phyloP scores from a whole-genome alignment of 2,113 vertebrate species.

The Haliaeetus leucogaster region DNA sequence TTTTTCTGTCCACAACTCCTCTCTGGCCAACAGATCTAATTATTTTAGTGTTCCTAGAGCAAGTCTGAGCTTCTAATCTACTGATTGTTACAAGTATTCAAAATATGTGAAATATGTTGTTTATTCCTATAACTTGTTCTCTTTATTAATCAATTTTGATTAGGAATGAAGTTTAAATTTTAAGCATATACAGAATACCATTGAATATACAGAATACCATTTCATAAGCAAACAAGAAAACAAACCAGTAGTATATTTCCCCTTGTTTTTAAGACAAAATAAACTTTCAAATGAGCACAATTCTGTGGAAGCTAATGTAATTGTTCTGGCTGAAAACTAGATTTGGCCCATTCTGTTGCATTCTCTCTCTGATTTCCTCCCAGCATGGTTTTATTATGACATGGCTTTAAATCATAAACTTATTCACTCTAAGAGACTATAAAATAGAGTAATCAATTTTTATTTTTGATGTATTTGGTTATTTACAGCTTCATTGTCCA shows the following conservation, averaged over 20 bases:
- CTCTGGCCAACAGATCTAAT: background rate
- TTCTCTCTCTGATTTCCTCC: constrained; percentile 27
- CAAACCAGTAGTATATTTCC: background rate
- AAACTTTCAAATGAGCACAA: background rate
- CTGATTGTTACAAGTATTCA: background rate
- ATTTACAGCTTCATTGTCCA: constrained; percentile 62
- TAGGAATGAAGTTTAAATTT: background rate
- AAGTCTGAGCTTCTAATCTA: background rate
- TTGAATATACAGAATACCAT: background rate
- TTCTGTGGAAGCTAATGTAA: background rate
- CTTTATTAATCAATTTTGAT: background rate
- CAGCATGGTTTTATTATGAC: constrained; percentile 34
- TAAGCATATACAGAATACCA: background rate
- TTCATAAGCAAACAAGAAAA: background rate
- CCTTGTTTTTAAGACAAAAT: background rate
- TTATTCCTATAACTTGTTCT: background rate
- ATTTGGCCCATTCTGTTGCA: constrained; percentile 46
- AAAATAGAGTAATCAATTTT: constrained; percentile 64
- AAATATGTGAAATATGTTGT: background rate
- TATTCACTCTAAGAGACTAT: constrained; percentile 66
- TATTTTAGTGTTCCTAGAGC: background rate
- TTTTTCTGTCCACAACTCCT: background rate
- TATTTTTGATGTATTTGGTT: constrained; percentile 62
- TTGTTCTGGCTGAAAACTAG: constrained; percentile 1
- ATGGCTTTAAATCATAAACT: constrained; percentile 49